Conservation (phyloP, 2,888 invertebrate genomes). For the Elmis aenea region DNA sequence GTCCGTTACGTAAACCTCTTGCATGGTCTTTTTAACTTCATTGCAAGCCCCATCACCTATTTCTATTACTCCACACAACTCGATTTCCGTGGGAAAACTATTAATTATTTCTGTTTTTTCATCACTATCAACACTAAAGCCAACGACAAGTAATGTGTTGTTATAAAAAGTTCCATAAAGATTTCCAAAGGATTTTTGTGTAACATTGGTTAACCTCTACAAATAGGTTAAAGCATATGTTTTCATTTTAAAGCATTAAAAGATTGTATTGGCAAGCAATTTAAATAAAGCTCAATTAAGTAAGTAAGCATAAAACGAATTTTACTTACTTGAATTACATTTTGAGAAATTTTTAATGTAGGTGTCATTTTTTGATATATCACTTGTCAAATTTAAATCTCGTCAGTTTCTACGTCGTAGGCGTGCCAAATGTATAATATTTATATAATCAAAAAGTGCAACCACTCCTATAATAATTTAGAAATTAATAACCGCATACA, state of each 20-base stretch:
- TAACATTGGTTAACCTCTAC: constrained; percentile 63
- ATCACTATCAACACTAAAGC: constrained; percentile 61
- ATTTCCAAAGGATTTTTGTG: constrained; percentile 62
- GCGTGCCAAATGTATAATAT: too few relatives aligned
- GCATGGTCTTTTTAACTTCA: constrained; percentile 55
- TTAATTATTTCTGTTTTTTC: constrained; percentile 55
- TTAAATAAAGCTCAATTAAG: neutral
- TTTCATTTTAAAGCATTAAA: constrained; percentile 5
- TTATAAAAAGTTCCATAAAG: constrained; percentile 72
- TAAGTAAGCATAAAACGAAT: constrained; percentile 3
- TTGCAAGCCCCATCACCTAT: constrained; percentile 58
- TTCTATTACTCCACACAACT: constrained; percentile 69
- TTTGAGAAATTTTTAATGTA: constrained; percentile 66
- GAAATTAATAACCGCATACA: too few relatives aligned
- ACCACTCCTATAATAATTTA: too few relatives aligned
- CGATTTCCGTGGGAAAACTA: constrained; percentile 70
- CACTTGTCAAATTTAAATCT: neutral
- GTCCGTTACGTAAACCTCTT: constrained; percentile 75
- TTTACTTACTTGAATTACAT: constrained; percentile 62
- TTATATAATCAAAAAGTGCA: too few relatives aligned
- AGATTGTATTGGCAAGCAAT: constrained; percentile 2
- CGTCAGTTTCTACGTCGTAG: neutral
- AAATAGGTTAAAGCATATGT: constrained; percentile 28
- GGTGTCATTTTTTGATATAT: constrained; percentile 55
- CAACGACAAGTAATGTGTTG: constrained; percentile 48